Evolutionary conservation across 2,797 vertebrate genomes (phyloP).

Genomic region (Perodicticus potto): DNA sequence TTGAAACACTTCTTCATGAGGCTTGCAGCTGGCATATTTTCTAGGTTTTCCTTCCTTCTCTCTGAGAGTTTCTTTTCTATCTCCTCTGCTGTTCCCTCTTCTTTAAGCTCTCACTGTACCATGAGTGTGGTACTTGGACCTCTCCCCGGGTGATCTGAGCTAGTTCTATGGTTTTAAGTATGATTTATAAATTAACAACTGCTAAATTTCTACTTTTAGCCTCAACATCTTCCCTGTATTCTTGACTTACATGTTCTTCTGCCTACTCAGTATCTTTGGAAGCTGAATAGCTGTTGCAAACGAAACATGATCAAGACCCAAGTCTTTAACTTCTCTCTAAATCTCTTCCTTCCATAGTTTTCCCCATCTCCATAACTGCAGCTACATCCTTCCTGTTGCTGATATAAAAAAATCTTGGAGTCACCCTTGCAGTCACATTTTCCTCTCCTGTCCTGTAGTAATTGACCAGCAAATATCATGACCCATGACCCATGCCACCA

Average conservation of each 20-base stretch:
- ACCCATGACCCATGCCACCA: fast-evolving
- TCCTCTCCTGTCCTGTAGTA: background rate
- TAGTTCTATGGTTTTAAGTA: background rate
- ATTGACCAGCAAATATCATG: background rate
- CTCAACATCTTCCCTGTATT: background rate
- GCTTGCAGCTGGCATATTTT: background rate
- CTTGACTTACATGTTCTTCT: background rate
- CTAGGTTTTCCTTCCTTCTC: background rate
- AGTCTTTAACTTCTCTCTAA: background rate
- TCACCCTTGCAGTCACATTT: background rate
- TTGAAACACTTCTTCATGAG: background rate
- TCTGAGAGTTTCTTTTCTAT: background rate
- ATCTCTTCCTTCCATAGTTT: background rate
- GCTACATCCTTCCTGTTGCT: background rate
- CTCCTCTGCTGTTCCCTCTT: background rate
- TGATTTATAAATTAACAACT: too few species aligned
- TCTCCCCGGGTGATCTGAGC: background rate
- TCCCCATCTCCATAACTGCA: background rate
- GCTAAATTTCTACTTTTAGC: background rate
- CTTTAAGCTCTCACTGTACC: background rate
- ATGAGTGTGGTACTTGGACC: background rate
- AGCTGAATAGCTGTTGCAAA: too few species aligned
- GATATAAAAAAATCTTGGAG: background rate
- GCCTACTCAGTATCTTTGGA: background rate
- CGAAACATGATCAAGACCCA: background rate